These are phyloP conservation scores for Toxotes lorentzi DNA, from an alignment of 2,797 vertebrate species.

Conservation along the genomic window DNA sequence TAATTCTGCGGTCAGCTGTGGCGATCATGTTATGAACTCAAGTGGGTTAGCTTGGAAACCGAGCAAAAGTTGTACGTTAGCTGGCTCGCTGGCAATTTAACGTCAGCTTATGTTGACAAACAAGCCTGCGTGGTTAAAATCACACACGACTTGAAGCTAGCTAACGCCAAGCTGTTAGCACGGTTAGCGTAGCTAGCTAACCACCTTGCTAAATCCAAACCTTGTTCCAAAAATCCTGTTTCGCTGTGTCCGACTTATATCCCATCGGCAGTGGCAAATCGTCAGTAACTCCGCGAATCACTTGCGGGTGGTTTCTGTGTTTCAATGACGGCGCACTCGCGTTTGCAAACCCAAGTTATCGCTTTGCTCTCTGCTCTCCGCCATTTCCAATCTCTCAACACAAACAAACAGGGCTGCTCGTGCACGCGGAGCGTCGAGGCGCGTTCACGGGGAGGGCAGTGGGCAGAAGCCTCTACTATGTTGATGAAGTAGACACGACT, in stretches of 20 bases:
- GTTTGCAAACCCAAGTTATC: conserved; percentile 70
- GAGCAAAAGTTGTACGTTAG: conserved; percentile 35
- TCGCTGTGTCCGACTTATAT: conserved; percentile 38
- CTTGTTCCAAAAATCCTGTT: conserved; percentile 48
- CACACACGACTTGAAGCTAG: conserved; percentile 68
- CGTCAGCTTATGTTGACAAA: conserved; percentile 83
- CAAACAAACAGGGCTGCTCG: conserved; percentile 84
- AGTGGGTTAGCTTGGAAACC: conserved; percentile 1
- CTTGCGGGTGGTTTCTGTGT: conserved; percentile 39
- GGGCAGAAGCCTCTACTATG: conserved; percentile 3
- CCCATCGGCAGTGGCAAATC: conserved; percentile 42
- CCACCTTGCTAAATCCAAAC: conserved; percentile 72
- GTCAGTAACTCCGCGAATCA: conserved; percentile 16
- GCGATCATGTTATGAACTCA: conserved; percentile 26
- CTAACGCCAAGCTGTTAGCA: conserved; percentile 73
- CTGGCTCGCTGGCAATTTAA: conserved; percentile 54
- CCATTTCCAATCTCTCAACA: conserved; percentile 85
- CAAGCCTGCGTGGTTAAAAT: conserved; percentile 78
- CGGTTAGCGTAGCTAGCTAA: conserved; percentile 74
- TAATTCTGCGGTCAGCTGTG: conserved; percentile 29
- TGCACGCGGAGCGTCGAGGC: conserved; percentile 57
- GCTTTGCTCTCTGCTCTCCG: conserved; percentile 81
- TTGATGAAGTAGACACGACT: not conserved
- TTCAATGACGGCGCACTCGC: conserved; percentile 61
- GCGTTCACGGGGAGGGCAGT: conserved; percentile 57